Base-by-base conservation (phyloP, 1,140 invertebrate species). In the Spodoptera litura region DNA sequence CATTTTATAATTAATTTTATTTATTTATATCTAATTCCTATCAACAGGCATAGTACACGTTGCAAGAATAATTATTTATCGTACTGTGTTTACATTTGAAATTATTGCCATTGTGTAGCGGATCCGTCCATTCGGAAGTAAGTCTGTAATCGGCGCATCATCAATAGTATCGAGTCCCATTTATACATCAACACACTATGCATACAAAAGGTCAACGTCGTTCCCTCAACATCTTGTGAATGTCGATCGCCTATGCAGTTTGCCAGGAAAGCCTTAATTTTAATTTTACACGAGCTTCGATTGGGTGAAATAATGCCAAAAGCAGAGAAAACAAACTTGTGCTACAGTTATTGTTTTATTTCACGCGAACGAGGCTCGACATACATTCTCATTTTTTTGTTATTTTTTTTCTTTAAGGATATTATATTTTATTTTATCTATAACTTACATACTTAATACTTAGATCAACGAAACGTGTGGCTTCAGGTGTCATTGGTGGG, bases 371-470 rank as follows among this genome's bases (percentile, higher is more conserved):
- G 87, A 91, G 90, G 89, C 89, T 91, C 91, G 78, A 58, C 77
- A 85, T 88, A 89, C 82, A 92, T 88, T 87, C 51, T 58, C 55
- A 61, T 87, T 89, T 91, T 90, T 90, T 90, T 82, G 79, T 83
- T 88, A 83, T 88, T 88, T 88, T 87, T 20, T 85, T 80, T 78
- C 59, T 87, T 87, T 90, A 77, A 79, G 71, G 70, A 76, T 78
- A 81, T 82, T 90, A 87, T 89, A 87, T 81, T 87, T 89, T 78
- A 83, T 87, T 89, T 93, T 92, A 93, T 85, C 91, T 94, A 89
- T 81, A 93, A 92, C 91, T 94, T 93, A 93, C 88, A 89, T 89
- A 90, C 83, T 90, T 93, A 94, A 93, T 94, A 93, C 93, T 94
- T 92, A 93, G 84, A 88, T 89, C 89, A 85, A 93, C 84, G 88